Conservation (phyloP, 1,140 invertebrate species). For the Drosophila parvula region DNA sequence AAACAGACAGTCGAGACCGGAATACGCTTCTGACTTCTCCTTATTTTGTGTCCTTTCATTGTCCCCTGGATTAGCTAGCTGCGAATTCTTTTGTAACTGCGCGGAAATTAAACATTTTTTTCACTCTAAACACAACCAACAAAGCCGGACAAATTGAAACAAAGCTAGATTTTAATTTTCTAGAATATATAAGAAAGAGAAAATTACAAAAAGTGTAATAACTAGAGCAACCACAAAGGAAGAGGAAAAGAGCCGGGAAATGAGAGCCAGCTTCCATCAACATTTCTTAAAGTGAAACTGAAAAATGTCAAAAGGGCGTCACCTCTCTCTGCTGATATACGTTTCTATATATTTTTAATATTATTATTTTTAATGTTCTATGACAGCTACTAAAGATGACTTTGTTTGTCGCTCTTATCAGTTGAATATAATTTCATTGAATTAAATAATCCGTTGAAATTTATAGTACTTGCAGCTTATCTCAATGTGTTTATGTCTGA, state of each 20-base stretch:
- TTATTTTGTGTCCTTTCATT: constrained; percentile 20
- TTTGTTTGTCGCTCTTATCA: constrained; percentile 1
- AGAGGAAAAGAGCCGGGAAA: background rate
- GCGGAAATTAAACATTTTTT: constrained; percentile 68
- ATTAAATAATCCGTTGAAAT: constrained; percentile 5
- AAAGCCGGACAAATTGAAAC: constrained; percentile 62
- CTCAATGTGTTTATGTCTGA: background rate
- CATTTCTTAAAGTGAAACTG: background rate
- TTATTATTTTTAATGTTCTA: too few relatives aligned
- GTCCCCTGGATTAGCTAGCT: constrained; percentile 55
- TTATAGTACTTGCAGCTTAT: background rate
- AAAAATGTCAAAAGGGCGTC: constrained; percentile 45
- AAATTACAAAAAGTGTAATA: constrained; percentile 30
- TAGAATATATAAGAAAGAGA: constrained; percentile 29
- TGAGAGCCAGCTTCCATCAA: constrained; percentile 4
- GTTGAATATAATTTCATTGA: constrained; percentile 1
- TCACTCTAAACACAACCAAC: constrained; percentile 37
- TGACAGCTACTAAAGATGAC: background rate
- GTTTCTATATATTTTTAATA: background rate
- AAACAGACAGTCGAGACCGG: constrained; percentile 20
- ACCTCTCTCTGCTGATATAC: background rate
- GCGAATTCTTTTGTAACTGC: constrained; percentile 40
- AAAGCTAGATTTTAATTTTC: constrained; percentile 75
- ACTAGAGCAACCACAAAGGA: constrained; percentile 19
- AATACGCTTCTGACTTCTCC: constrained; percentile 12